Percentiles rank a stretch among this genome's conserved stretches.
These are phyloP conservation scores for Notospermus geniculatus DNA, from an alignment of 1,140 invertebrate species.

Conservation along the genomic window DNA sequence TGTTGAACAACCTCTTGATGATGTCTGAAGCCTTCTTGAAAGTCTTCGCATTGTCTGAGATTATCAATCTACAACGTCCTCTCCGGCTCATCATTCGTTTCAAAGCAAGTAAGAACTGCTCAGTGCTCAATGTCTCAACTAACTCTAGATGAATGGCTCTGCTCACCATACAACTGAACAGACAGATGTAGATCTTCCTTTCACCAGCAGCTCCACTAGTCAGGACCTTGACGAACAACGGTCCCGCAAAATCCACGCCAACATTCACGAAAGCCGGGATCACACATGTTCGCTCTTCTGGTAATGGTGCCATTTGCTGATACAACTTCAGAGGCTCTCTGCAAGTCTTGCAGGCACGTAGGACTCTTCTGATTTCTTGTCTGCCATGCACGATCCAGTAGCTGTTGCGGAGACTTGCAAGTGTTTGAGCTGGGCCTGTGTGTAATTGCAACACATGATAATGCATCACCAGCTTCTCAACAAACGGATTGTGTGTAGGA, in stretches of 20 bases:
- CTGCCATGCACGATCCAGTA: conserved; percentile 1
- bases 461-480: not conserved
- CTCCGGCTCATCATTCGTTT: too few species aligned
- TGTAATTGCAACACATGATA: not conserved
- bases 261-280: not conserved
- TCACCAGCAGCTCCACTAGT: not conserved
- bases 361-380: not conserved
- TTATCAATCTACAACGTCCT: too few species aligned
- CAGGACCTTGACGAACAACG: not conserved
- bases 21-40: too few species aligned
- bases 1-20: too few species aligned
- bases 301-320: not conserved
- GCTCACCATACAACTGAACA: not conserved
- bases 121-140: not conserved
- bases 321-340: not conserved
- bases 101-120: not conserved
- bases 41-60: too few species aligned
- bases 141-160: conserved; percentile 1
- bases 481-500: not conserved
- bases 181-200: not conserved
- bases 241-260: too few species aligned
- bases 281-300: not conserved
- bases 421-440: not conserved
- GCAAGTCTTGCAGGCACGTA: not conserved
- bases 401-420: not conserved